Evolutionary conservation across 2,888 invertebrate species (phyloP).

Genomic region (Lymantria monacha): DNA sequence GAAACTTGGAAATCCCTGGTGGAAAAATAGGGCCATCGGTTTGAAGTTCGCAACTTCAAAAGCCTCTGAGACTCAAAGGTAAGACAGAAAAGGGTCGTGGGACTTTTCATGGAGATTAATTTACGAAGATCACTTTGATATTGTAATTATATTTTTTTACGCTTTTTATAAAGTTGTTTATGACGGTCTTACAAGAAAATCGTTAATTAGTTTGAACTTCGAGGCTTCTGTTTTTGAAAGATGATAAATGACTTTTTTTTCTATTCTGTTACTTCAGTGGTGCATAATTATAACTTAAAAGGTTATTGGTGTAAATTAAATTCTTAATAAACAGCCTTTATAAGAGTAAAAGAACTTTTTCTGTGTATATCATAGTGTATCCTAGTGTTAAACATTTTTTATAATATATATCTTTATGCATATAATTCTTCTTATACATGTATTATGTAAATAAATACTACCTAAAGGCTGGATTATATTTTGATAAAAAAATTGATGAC

Average conservation of each 20-base stretch:
- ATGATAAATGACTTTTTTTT: constrained; percentile 12
- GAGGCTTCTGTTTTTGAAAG: constrained; percentile 12
- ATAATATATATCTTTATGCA: too few relatives aligned
- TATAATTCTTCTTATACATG: too few relatives aligned
- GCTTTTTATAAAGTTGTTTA: constrained; percentile 21
- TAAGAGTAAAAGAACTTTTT: not conserved
- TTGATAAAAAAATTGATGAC: too few relatives aligned
- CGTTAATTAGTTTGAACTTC: constrained; percentile 19
- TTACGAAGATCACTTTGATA: constrained; percentile 40
- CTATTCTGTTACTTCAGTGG: constrained; percentile 1
- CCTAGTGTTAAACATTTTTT: too few relatives aligned
- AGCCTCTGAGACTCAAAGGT: constrained; percentile 23
- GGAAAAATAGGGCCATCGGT: constrained; percentile 24
- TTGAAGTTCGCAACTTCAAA: constrained; percentile 27
- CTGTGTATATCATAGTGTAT: not conserved
- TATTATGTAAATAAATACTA: too few relatives aligned
- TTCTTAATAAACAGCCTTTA: not conserved
- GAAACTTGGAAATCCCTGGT: constrained; percentile 22
- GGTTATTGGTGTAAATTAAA: not conserved
- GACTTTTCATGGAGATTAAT: constrained; percentile 34
- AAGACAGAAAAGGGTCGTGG: constrained; percentile 19
- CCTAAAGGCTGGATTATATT: too few relatives aligned
- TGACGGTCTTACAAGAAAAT: constrained; percentile 14
- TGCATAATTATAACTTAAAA: not conserved
- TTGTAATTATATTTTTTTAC: constrained; percentile 33